Conservation (phyloP, 2,113 vertebrate species). For the Plecturocebus donacophilus region DNA sequence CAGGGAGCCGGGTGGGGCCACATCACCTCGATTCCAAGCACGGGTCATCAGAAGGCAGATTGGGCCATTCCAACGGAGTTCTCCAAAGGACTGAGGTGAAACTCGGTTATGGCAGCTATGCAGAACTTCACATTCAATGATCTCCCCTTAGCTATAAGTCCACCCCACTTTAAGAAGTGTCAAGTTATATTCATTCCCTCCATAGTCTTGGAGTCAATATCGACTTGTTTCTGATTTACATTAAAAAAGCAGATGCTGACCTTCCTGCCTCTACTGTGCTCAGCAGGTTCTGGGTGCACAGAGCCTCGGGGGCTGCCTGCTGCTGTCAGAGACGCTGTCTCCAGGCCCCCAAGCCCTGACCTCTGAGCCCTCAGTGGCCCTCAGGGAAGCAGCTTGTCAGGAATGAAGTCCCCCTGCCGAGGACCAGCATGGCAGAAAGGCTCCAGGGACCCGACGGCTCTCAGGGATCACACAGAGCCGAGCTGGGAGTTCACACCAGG, state of each 20-base stretch:
- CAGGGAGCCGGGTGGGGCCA: no score
- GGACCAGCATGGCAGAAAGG: background rate
- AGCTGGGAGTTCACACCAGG: background rate
- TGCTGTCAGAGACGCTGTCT: fast-evolving
- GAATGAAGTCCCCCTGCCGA: background rate
- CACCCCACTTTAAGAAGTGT: background rate
- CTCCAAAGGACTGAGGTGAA: background rate
- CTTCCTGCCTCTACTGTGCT: background rate
- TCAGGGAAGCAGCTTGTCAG: background rate
- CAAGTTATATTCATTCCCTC: background rate
- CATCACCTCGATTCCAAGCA: background rate
- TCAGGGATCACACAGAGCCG: fast-evolving
- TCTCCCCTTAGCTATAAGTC: background rate
- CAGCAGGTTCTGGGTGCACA: fast-evolving
- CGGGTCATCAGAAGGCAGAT: background rate
- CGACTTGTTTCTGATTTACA: background rate
- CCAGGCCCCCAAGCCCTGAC: background rate
- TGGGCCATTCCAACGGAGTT: fast-evolving
- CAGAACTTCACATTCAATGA: background rate
- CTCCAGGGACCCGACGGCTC: fast-evolving
- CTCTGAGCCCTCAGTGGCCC: fast-evolving
- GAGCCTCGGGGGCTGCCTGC: background rate
- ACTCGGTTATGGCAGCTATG: background rate
- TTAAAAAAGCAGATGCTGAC: background rate
- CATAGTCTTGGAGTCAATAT: background rate